Conservation (phyloP, 2,113 vertebrate genomes). For the Macquaria ambigua region DNA sequence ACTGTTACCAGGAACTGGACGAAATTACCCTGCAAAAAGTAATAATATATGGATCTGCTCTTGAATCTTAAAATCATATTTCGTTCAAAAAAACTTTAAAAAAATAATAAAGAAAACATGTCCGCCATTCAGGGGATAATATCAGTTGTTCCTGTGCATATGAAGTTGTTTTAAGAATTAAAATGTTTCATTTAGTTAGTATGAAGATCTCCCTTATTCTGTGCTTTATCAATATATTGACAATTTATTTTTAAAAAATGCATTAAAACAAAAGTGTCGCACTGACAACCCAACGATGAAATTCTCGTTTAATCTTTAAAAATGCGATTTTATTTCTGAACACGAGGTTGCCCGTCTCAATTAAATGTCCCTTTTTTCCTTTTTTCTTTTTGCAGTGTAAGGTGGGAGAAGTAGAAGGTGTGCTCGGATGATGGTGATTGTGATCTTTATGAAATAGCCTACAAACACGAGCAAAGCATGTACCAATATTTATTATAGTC, state of each 20-base stretch:
- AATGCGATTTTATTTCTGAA: background rate
- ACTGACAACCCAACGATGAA: no score
- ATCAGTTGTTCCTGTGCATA: background rate
- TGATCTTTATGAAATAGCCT: background rate
- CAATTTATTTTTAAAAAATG: background rate
- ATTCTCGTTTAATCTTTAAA: background rate
- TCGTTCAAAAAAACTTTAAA: background rate
- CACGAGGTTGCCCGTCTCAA: background rate
- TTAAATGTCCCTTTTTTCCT: background rate
- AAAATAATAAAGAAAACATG: background rate
- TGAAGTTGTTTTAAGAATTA: background rate
- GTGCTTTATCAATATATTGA: background rate
- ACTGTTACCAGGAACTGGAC: constrained; percentile 79
- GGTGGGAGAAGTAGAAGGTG: background rate
- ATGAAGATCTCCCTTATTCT: background rate
- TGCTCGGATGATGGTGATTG: background rate
- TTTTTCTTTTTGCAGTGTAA: background rate
- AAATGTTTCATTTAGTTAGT: background rate
- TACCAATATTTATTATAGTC: background rate
- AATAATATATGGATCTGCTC: background rate
- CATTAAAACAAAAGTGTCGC: background rate
- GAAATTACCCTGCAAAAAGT: constrained; percentile 44
- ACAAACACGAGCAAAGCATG: background rate
- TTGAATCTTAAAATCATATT: background rate
- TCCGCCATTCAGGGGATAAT: accelerated